These are phyloP conservation scores for Nebria salina DNA, from an alignment of 2,888 invertebrate species.

Conservation along the genomic window DNA sequence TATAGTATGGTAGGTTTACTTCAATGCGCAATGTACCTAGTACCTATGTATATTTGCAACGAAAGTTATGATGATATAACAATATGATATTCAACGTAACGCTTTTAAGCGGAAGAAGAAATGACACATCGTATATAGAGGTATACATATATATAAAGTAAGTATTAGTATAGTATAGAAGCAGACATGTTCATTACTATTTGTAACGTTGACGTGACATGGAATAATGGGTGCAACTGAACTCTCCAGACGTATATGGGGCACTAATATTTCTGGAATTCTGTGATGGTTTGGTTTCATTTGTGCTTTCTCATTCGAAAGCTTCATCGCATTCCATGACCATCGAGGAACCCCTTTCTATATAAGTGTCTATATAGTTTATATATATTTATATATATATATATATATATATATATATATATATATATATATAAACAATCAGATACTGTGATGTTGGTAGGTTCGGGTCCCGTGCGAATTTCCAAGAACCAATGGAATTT, in stretches of 20 bases:
- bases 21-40: background rate
- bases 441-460: background rate
- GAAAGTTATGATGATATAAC: background rate
- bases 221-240: background rate
- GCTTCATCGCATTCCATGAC: background rate
- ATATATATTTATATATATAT: too few species aligned
- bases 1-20: background rate
- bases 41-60: background rate
- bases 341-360: background rate
- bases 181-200: conserved; percentile 1
- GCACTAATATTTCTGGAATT: background rate
- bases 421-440: background rate
- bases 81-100: background rate
- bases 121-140: background rate
- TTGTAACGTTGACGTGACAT: background rate
- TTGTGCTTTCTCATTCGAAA: background rate
- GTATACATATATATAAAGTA: background rate
- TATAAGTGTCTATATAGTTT: background rate
- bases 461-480: background rate
- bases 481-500: conserved; percentile 20
- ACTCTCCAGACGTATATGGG: background rate
- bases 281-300: background rate
- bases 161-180: background rate
- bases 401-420: too few species aligned
- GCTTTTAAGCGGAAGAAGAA: background rate